These are phyloP conservation scores for Sitta europaea DNA, from an alignment of 2,113 vertebrate species.

Conservation along the genomic window DNA sequence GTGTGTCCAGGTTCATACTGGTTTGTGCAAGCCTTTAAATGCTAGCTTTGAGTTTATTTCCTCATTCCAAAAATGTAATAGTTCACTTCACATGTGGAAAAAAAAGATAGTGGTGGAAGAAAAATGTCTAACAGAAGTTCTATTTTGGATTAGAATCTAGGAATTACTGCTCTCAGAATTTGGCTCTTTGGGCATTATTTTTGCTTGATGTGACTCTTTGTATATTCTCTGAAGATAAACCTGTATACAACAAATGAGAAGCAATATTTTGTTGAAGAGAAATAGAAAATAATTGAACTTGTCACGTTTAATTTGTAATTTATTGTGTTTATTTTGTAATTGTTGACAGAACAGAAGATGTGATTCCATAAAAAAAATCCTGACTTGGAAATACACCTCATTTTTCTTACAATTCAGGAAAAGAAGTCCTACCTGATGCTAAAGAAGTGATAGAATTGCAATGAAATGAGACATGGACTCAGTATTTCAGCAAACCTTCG, in stretches of 20 bases:
- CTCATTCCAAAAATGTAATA: constrained; percentile 58
- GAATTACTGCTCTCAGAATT: constrained; percentile 16
- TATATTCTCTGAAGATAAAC: not conserved
- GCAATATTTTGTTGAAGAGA: not conserved
- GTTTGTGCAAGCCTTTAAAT: constrained; percentile 40
- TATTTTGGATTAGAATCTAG: constrained; percentile 40
- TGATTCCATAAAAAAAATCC: not conserved
- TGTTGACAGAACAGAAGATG: not conserved
- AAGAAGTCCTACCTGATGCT: not conserved
- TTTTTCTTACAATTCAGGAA: not conserved
- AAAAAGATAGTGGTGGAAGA: not conserved
- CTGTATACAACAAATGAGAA: not conserved
- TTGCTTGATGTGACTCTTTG: not conserved
- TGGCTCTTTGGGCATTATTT: not conserved
- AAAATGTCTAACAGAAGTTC: constrained; percentile 36
- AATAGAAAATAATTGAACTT: not conserved
- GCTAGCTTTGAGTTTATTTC: constrained; percentile 46
- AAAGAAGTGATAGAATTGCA: not conserved
- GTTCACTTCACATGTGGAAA: constrained; percentile 52
- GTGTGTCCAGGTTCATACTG: constrained; percentile 37
- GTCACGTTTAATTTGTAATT: not conserved
- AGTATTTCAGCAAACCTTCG: not conserved
- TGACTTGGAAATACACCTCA: not conserved
- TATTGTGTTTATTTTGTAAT: not conserved
- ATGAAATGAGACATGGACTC: not conserved